Evolutionary conservation across 2,113 vertebrate genomes (phyloP).

Genomic region (Nansenia antarctica): DNA sequence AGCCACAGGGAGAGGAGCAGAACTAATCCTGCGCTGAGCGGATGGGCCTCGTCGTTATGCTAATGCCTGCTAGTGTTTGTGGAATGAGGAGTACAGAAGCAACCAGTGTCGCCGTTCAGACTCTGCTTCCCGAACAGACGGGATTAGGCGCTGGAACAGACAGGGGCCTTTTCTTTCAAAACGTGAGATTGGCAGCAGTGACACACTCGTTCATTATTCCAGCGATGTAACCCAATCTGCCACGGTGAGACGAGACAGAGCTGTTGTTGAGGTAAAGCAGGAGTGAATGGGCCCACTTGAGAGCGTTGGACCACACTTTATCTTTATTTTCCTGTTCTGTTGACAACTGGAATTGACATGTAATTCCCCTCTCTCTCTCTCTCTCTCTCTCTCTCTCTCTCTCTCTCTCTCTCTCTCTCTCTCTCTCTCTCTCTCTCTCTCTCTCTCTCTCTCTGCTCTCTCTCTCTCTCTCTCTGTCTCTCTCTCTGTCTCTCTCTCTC

Average conservation of each 20-base stretch:
- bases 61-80: slow-evolving; percentile 57
- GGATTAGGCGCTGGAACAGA: slow-evolving; percentile 56
- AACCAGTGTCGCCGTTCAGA: slow-evolving; percentile 62
- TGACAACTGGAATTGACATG: background rate
- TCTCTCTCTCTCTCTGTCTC: no score
- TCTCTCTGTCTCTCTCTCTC: no score
- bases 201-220: slow-evolving; percentile 56
- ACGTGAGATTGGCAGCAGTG: slow-evolving; percentile 55
- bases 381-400: no score
- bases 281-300: slow-evolving; percentile 47
- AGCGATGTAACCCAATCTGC: slow-evolving; percentile 57
- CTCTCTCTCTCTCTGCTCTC: no score
- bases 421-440: no score
- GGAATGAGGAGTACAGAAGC: slow-evolving; percentile 20
- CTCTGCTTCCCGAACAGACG: slow-evolving; percentile 56
- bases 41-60: slow-evolving; percentile 70
- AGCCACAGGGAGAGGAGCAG: slow-evolving; percentile 74
- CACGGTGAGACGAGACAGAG: slow-evolving; percentile 50
- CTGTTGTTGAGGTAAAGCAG: slow-evolving; percentile 46
- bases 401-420: no score
- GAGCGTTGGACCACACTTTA: slow-evolving; percentile 36
- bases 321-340: background rate
- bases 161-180: slow-evolving; percentile 33
- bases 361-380: no score
- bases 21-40: slow-evolving; percentile 71